These are phyloP conservation scores for Paracyprichromis sp. DNA, from an alignment of 2,113 vertebrate species.

Conservation along the genomic window DNA sequence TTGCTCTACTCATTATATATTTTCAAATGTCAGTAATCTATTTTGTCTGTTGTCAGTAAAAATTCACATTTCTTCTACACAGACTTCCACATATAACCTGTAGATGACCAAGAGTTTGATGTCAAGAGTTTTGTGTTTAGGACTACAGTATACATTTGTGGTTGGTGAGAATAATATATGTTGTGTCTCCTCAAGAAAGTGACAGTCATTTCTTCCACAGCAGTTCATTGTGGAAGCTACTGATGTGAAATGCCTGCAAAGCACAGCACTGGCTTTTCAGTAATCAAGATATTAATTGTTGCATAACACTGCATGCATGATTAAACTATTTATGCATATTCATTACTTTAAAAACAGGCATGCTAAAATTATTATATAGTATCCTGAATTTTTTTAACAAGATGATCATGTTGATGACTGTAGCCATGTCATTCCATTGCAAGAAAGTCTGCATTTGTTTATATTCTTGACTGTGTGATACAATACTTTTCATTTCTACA, in stretches of 20 bases:
- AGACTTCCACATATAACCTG: neutral
- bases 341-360: neutral
- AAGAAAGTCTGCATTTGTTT: neutral
- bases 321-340: neutral
- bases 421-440: neutral
- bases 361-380: neutral
- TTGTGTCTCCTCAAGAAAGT: neutral
- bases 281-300: neutral
- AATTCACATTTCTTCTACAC: neutral
- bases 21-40: neutral
- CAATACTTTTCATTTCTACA: neutral
- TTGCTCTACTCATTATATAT: neutral
- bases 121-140: neutral
- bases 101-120: neutral
- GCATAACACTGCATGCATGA: neutral
- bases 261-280: neutral
- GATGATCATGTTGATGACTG: neutral
- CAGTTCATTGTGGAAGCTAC: neutral
- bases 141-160: neutral
- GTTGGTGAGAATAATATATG: neutral
- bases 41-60: neutral
- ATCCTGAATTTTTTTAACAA: neutral
- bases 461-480: neutral
- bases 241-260: neutral
- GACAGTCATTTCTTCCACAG: neutral